These are phyloP conservation scores for Akabosia matsudoensis DNA, from an alignment of 1,140 invertebrate species.

Conservation along the genomic window DNA sequence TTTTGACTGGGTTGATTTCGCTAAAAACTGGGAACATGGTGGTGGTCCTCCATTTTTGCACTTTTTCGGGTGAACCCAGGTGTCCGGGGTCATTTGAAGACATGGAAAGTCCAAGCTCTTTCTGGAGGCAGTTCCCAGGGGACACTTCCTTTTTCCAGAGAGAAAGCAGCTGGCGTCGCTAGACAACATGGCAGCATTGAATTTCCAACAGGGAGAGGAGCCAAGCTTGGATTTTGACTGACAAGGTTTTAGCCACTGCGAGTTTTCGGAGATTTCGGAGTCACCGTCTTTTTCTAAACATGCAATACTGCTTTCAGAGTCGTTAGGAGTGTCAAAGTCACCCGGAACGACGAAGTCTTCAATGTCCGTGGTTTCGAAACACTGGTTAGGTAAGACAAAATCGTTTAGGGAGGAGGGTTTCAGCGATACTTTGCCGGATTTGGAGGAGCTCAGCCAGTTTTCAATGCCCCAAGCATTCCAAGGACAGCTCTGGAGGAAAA, in stretches of 20 bases:
- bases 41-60: too few relatives aligned
- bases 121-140: neutral
- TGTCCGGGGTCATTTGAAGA: constrained; percentile 14
- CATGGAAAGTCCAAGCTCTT: constrained; percentile 30
- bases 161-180: neutral
- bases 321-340: neutral
- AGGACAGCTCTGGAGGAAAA: neutral
- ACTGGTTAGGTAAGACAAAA: too few relatives aligned
- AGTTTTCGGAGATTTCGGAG: neutral
- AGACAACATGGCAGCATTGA: neutral
- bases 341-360: neutral
- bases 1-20: constrained; percentile 2
- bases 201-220: neutral
- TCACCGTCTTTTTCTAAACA: constrained; percentile 17
- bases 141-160: neutral
- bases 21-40: too few relatives aligned
- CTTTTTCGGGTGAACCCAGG: constrained; percentile 28
- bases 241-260: constrained; percentile 30
- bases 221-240: neutral
- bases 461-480: neutral
- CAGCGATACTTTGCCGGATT: neutral
- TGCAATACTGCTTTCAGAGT: constrained; percentile 22
- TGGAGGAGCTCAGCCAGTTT: neutral
- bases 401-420: neutral
- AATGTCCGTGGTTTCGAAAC: neutral